Evolutionary conservation across 2,797 vertebrate genomes (phyloP).

Genomic region (Gobio occitaniae): DNA sequence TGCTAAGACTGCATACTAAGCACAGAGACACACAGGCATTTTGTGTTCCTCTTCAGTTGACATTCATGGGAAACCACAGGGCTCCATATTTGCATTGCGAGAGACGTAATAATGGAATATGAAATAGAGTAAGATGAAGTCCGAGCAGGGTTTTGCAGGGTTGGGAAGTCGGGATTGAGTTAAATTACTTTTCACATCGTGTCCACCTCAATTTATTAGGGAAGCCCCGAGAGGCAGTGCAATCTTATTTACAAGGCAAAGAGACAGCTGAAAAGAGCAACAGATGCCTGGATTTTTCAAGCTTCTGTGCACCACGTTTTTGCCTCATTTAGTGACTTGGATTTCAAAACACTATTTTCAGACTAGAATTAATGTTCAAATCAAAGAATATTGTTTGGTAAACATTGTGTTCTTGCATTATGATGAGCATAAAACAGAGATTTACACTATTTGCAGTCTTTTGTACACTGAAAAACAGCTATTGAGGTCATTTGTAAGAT

Average conservation of each 20-base stretch:
- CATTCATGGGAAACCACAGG: constrained; percentile 11
- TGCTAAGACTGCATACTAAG: neutral
- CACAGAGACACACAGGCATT: neutral
- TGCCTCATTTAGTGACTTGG: neutral
- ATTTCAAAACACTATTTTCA: neutral
- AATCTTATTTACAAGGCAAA: constrained; percentile 50
- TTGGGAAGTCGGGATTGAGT: constrained; percentile 57
- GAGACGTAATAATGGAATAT: constrained; percentile 34
- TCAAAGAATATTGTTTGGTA: neutral
- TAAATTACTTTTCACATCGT: constrained; percentile 71
- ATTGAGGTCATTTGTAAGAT: neutral
- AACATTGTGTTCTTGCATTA: neutral
- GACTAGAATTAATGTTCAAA: neutral
- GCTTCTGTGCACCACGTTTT: neutral
- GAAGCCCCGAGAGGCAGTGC: constrained; percentile 58
- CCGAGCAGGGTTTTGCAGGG: constrained; percentile 41
- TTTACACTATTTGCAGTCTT: neutral
- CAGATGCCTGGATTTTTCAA: constrained; percentile 49
- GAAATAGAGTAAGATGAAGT: constrained; percentile 36
- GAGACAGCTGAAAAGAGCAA: constrained; percentile 61
- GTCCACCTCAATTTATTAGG: constrained; percentile 72
- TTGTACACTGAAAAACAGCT: neutral
- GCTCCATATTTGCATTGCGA: constrained; percentile 27
- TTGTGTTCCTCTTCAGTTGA: neutral
- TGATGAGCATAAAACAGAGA: neutral